phyloP scores from a whole-genome alignment of 2,113 vertebrate genomes.

The Hipposideros armiger region DNA sequence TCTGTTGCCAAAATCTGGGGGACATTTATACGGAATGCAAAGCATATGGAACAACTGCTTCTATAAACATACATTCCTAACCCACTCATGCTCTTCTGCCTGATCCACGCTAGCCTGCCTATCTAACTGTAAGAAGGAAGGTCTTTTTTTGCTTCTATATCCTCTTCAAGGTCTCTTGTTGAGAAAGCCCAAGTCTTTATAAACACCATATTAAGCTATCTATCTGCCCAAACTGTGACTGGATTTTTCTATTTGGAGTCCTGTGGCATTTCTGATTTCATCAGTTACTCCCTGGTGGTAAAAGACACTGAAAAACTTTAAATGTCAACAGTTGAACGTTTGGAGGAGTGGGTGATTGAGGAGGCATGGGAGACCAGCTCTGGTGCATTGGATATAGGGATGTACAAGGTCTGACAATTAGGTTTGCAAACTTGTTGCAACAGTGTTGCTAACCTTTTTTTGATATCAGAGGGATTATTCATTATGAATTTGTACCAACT shows the following conservation, averaged over 20 bases:
- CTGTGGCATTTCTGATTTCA: neutral
- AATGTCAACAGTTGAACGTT: neutral
- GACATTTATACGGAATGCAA: neutral
- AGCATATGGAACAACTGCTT: neutral
- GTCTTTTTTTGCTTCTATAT: rapidly evolving
- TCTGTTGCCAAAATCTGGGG: neutral
- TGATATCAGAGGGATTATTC: too few species aligned
- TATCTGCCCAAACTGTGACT: neutral
- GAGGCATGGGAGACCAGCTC: neutral
- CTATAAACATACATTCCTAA: neutral
- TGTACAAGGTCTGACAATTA: too few species aligned
- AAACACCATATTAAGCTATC: neutral
- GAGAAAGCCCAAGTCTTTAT: neutral
- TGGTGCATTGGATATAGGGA: neutral
- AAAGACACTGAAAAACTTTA: neutral
- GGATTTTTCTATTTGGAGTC: neutral
- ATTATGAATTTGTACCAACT: too few species aligned
- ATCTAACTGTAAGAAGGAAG: too few species aligned
- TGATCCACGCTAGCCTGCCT: too few species aligned
- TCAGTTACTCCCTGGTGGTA: neutral
- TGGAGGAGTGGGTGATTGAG: too few species aligned
- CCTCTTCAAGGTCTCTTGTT: neutral
- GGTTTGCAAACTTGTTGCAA: too few species aligned
- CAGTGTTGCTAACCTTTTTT: too few species aligned
- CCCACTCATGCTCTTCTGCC: rapidly evolving